Evolutionary conservation across 2,797 vertebrate species (phyloP), one percentile per base, ranked within the genome.

Genomic region (Lerista edwardsae): DNA sequence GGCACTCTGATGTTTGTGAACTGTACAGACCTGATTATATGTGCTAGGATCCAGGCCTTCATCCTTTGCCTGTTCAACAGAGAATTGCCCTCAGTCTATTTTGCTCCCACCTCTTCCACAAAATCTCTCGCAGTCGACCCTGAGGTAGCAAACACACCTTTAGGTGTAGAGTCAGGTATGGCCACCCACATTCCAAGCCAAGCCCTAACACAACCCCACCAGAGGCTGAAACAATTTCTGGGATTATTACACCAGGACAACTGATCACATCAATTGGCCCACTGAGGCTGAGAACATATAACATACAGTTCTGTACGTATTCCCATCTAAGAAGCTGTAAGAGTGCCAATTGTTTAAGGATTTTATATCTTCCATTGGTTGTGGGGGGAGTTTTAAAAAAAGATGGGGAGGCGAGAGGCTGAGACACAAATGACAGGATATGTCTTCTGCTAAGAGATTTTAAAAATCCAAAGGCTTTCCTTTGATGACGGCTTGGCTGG

Each of bases 381-480:
- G 79, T 77, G 87, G 75, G 55, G 87, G 44, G 83, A 91, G 91
- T 82, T 90, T 93, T 90, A 94, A 94, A 90, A 91, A 90, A 55
- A 3, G 1, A 15, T 34, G n/a, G 21, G 11, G 74, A 36, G 6
- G 36, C 81, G 90, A 31, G 73, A 90, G 82, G 86, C 82, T 87
- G 88, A 91, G 90, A 91, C 92, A 84, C 91, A 90, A 92, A 94
- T 90, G 91, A 90, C 92, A 93, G 93, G 93, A 94, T 75, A 75
- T 71, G 77, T 82, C 55, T 87, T 84, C 91, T 94, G 79, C 78
- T 91, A 86, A 95, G 74, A 92, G 94, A 93, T 90, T 88, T 91
- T 47, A 93, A 92, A 79, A 95, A 86, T 86, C 90, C 82, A 92
- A 91, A 95, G 93, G 87, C 91, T 83, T 93, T 83, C 85, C 92